Evolutionary conservation across 2,888 invertebrate genomes (phyloP), one percentile per base, ranked within the genome.

Genomic region (Meghimatium bilineatum): DNA sequence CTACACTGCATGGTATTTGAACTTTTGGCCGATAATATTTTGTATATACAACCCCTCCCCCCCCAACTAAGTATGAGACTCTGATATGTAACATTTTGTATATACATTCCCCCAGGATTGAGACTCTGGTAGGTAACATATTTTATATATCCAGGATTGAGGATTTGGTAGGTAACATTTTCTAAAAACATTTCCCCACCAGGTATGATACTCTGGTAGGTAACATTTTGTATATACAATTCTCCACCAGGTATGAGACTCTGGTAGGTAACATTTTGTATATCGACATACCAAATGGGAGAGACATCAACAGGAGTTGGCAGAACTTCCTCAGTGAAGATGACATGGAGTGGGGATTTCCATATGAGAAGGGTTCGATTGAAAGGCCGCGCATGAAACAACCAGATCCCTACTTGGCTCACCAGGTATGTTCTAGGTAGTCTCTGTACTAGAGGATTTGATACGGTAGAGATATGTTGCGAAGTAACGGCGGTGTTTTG

Each of bases 281-380:
- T 44, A 77, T 78, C 75, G 60, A 83, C 56, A 83, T 83, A 56
- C 83, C 83, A 12, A 56, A 56, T 14, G 83, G 69, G 3, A 44
- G 26, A 6, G 83, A 83, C 38, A 71, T 83, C 29, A 69, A 82
- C 29, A 20, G 82, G n/a, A 83, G 77, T 60, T 83, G 83, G 83
- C 49, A 77, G 44, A 77, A 78, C 44, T 83, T 77, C 56, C 82
- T 82, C 5, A 82, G 75, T 36, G 2, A 82, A 20, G 77, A 82
- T 60, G 32, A 32, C 60, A 77, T 83, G 83, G 77, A 69, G 36
- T 83, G 77, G 83, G 83, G 83, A 29, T 82, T 82, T 56, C 82
- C 82, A 1, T 83, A 83, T 60, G 32, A 69, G 49, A 83, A 83
- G 60, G 83, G 83, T n/a, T 67, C 66, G 38, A 76, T 34, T 0